A percentile compares a stretch with the other conserved stretches of the same genome.
Conservation (phyloP, 2,797 vertebrate genomes). For the Neosalanx taihuensis region DNA sequence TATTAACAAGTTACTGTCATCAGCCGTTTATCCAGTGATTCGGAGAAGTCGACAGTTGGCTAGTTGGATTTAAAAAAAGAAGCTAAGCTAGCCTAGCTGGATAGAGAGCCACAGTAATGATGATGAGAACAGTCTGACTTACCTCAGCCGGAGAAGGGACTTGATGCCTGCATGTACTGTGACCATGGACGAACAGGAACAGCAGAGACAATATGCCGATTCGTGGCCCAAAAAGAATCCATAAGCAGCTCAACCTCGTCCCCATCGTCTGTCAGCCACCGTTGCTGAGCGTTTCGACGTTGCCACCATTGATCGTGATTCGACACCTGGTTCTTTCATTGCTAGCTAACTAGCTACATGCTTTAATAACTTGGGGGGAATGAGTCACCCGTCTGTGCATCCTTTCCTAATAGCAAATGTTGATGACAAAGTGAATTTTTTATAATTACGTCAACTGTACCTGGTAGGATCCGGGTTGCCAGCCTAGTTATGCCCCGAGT, state of each 20-base stretch:
- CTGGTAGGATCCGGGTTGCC: no score
- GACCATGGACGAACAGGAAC: slow-evolving; percentile 48
- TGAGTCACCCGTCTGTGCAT: background rate
- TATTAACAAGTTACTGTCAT: no score
- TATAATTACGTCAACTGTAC: background rate
- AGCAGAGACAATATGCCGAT: slow-evolving; percentile 44
- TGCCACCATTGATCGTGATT: slow-evolving; percentile 29
- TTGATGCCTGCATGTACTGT: slow-evolving; percentile 67
- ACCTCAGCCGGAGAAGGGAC: slow-evolving; percentile 65
- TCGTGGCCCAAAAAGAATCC: slow-evolving; percentile 51
- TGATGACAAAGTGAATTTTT: background rate
- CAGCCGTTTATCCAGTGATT: no score
- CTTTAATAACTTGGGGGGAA: background rate
- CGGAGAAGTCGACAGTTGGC: no score
- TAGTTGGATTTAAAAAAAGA: no score
- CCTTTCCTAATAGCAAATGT: background rate
- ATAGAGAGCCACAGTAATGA: no score
- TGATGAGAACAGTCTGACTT: slow-evolving; percentile 15
- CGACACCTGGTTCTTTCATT: slow-evolving; percentile 58
- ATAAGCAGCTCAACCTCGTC: slow-evolving; percentile 54
- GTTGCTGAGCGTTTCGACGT: slow-evolving; percentile 43
- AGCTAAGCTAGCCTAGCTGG: no score
- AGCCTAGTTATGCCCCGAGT: background rate
- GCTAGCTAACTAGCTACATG: slow-evolving; percentile 37
- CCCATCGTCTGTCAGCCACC: slow-evolving; percentile 66